Evolutionary conservation across 2,113 vertebrate genomes (phyloP).

Genomic region (Nesospiza acunhae): DNA sequence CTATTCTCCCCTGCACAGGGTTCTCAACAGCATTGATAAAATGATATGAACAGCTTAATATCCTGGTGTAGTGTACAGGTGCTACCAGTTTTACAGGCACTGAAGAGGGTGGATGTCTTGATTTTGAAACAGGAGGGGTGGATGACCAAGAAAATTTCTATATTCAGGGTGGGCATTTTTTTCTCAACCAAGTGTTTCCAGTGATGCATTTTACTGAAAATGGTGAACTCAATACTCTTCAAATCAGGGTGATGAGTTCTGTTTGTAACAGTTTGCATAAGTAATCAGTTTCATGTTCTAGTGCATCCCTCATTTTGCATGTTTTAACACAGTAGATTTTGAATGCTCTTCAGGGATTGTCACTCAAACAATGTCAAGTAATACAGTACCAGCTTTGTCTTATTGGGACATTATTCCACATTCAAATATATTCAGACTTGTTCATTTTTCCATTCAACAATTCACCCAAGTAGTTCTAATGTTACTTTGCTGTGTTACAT

Average conservation of each 20-base stretch:
- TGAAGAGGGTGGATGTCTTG: neutral
- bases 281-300: neutral
- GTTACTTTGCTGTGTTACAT: conserved; percentile 5
- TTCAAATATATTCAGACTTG: conserved; percentile 1
- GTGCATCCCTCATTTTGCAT: neutral
- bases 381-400: neutral
- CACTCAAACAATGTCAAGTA: neutral
- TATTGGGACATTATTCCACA: neutral
- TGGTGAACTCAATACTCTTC: neutral
- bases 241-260: neutral
- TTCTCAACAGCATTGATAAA: conserved; percentile 31
- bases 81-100: conserved; percentile 35
- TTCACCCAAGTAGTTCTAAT: neutral
- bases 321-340: neutral
- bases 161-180: neutral
- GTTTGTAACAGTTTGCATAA: neutral
- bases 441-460: conserved; percentile 9
- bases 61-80: neutral
- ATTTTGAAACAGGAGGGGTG: neutral
- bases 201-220: neutral
- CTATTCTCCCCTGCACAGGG: neutral
- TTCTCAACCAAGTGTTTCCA: neutral
- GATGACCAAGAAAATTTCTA: neutral
- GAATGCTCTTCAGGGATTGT: neutral
- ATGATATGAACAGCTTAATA: conserved; percentile 1